A percentile compares a stretch with the other conserved stretches of the same genome.
Evolutionary conservation across 2,888 invertebrate genomes (phyloP).

Genomic region (Callyntrura sp.): DNA sequence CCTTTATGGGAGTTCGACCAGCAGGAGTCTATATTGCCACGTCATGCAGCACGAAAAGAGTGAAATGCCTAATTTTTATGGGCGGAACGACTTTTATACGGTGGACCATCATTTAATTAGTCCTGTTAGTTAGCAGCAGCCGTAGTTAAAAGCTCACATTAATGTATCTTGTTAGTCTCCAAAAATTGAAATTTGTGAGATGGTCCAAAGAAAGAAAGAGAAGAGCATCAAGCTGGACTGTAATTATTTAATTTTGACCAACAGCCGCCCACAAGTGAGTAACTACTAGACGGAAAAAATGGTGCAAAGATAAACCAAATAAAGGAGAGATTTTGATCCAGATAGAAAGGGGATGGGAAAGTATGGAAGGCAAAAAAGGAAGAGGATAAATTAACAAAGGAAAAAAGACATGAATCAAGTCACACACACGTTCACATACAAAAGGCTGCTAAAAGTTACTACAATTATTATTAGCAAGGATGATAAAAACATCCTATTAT

Average conservation of each 20-base stretch:
- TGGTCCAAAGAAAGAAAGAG: neutral
- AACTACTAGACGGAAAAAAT: neutral
- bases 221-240: neutral
- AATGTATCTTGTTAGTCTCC: neutral
- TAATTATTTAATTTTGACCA: conserved; percentile 34
- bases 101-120: conserved; percentile 31
- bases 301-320: neutral
- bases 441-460: conserved; percentile 36
- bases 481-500: conserved; percentile 47
- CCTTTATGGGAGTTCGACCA: conserved; percentile 37
- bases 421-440: neutral
- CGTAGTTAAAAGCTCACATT: neutral
- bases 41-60: conserved; percentile 20
- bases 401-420: conserved; percentile 48
- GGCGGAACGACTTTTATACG: neutral
- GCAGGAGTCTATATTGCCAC: conserved; percentile 5
- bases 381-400: conserved; percentile 34
- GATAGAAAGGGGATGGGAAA: neutral
- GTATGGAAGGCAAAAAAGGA: neutral
- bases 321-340: neutral
- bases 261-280: neutral
- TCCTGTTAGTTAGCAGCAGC: neutral
- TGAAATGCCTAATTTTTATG: conserved; percentile 25
- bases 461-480: conserved; percentile 50
- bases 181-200: conserved; percentile 28